Evolutionary conservation across 2,113 vertebrate species (phyloP).

Genomic region (Tetraodon nigroviridis): DNA sequence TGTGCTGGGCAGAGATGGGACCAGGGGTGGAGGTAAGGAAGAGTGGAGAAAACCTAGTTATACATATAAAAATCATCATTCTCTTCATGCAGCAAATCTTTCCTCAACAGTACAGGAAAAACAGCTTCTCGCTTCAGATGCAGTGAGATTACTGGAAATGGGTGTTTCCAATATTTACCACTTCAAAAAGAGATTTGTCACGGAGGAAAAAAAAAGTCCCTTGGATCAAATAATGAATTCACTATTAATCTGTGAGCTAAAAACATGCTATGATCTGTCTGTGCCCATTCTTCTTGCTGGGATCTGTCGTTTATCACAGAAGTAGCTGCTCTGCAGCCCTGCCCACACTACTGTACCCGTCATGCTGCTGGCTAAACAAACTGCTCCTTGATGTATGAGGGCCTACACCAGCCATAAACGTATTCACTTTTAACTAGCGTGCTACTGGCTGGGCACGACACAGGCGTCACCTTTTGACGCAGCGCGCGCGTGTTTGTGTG

Average conservation of each 20-base stretch:
- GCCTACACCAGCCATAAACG: slow-evolving; percentile 82
- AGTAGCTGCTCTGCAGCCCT: slow-evolving; percentile 61
- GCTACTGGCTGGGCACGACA: slow-evolving; percentile 67
- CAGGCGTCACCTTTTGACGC: slow-evolving; percentile 47
- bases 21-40: slow-evolving; percentile 37
- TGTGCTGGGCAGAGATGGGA: slow-evolving; percentile 63
- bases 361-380: slow-evolving; percentile 85
- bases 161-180: slow-evolving; percentile 47
- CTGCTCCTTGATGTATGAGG: slow-evolving; percentile 83
- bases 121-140: slow-evolving; percentile 19
- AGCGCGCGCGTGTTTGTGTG: slow-evolving; percentile 36
- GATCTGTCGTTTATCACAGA: slow-evolving; percentile 77
- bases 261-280: slow-evolving; percentile 58
- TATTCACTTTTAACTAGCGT: slow-evolving; percentile 83
- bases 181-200: slow-evolving; percentile 64
- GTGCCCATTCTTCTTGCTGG: slow-evolving; percentile 28
- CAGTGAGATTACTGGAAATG: slow-evolving; percentile 18
- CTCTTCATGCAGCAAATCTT: slow-evolving; percentile 8
- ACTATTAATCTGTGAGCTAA: slow-evolving; percentile 62
- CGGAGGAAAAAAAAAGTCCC: slow-evolving; percentile 25
- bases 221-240: slow-evolving; percentile 52
- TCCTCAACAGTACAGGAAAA: slow-evolving; percentile 37
- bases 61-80: no score
- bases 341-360: slow-evolving; percentile 75
- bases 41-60: not conserved